Evolutionary conservation across 2,888 invertebrate genomes (phyloP).

Genomic region (Chloromyia formosa): DNA sequence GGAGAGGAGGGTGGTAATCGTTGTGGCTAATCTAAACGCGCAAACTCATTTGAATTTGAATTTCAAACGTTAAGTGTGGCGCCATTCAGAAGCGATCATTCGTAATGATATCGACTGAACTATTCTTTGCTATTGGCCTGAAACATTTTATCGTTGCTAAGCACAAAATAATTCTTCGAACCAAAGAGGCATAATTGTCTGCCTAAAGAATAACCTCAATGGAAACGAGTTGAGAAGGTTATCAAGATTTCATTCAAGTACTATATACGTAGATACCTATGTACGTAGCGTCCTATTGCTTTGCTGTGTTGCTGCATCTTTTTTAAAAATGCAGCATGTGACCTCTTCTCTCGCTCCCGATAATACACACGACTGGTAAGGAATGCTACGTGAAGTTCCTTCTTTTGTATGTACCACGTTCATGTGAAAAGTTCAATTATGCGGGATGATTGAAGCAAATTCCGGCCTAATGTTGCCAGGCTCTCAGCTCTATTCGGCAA

Average conservation of each 20-base stretch:
- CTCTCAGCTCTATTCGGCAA: no score
- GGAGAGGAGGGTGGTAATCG: conserved; percentile 26
- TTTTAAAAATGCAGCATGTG: conserved; percentile 7
- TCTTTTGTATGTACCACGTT: conserved; percentile 26
- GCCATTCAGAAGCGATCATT: conserved; percentile 35
- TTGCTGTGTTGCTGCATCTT: no score
- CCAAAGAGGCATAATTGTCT: conserved; percentile 16
- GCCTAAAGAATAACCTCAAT: neutral
- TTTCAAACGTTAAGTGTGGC: conserved; percentile 15
- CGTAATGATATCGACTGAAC: conserved; percentile 18
- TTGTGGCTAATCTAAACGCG: conserved; percentile 24
- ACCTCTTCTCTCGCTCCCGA: neutral
- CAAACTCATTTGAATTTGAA: conserved; percentile 29
- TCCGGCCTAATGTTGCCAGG: conserved; percentile 22
- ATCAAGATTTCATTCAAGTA: conserved; percentile 34
- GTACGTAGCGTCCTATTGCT: no score
- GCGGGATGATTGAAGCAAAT: conserved; percentile 47
- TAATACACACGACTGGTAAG: no score
- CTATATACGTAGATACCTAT: neutral
- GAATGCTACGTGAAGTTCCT: conserved; percentile 4
- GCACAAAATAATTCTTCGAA: neutral
- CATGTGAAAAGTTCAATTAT: conserved; percentile 47
- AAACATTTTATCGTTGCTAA: conserved; percentile 2
- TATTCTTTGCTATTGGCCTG: neutral
- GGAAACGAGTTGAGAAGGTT: conserved; percentile 28